These are phyloP conservation scores for Luperina nickerlii DNA, from an alignment of 2,888 invertebrate species.

Conservation along the genomic window DNA sequence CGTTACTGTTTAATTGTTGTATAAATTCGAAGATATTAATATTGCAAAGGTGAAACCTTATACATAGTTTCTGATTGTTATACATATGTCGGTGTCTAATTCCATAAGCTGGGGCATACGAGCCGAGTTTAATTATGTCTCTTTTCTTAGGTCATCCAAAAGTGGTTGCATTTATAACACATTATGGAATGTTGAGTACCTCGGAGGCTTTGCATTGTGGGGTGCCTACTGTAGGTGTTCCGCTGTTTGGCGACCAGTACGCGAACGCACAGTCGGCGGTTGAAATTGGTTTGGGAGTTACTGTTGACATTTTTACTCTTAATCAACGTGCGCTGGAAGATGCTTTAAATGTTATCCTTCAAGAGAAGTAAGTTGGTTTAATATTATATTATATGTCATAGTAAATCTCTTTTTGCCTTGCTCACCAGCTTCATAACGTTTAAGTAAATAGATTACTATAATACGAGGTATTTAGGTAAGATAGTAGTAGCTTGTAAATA, in stretches of 20 bases:
- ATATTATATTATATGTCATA: background rate
- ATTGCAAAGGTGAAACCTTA: background rate
- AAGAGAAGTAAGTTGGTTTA: constrained; percentile 58
- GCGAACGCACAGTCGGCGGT: constrained; percentile 84
- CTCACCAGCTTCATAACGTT: background rate
- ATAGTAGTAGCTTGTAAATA: background rate
- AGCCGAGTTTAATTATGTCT: background rate
- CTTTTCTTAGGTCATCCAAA: constrained; percentile 85
- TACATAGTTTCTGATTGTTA: background rate
- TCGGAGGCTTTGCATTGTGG: constrained; percentile 86
- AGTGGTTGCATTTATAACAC: constrained; percentile 87
- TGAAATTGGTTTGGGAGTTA: constrained; percentile 84
- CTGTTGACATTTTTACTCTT: constrained; percentile 73
- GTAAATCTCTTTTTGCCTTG: background rate
- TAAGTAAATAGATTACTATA: background rate
- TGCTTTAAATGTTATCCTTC: constrained; percentile 61
- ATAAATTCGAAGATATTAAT: background rate
- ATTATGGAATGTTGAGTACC: constrained; percentile 88
- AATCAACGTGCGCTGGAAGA: constrained; percentile 49
- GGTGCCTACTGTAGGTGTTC: constrained; percentile 84
- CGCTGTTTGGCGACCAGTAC: constrained; percentile 89
- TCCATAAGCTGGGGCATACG: background rate
- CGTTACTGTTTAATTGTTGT: background rate
- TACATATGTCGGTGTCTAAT: background rate
- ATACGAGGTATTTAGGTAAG: background rate